A percentile compares a stretch with the other conserved stretches of the same genome.
Evolutionary conservation across 2,888 invertebrate species (phyloP).

Genomic region (Ophioninae sp.): DNA sequence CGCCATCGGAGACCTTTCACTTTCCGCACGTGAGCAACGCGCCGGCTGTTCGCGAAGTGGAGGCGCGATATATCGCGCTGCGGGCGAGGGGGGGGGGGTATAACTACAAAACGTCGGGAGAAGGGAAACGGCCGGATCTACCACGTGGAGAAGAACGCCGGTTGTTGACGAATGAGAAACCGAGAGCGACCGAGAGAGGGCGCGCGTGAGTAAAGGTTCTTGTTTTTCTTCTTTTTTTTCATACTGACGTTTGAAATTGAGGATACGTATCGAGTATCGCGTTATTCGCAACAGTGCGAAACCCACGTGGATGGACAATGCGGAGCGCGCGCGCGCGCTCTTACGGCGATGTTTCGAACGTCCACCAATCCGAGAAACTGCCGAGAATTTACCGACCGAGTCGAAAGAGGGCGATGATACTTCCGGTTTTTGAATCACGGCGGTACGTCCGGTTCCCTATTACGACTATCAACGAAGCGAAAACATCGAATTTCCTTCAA

Average conservation of each 20-base stretch:
- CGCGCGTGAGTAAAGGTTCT: neutral
- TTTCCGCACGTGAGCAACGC: constrained; percentile 42
- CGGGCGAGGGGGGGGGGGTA: neutral
- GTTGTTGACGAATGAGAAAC: constrained; percentile 47
- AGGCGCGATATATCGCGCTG: neutral
- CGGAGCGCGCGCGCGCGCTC: neutral
- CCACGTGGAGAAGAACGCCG: constrained; percentile 58
- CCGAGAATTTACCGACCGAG: neutral
- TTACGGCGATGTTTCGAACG: neutral
- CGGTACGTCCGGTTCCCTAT: neutral
- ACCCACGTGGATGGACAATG: neutral
- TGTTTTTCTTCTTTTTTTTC: neutral
- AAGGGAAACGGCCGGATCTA: constrained; percentile 24
- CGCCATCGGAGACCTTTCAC: constrained; percentile 52
- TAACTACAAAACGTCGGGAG: constrained; percentile 12
- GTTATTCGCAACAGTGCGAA: constrained; percentile 4
- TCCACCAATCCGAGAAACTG: neutral
- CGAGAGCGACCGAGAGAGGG: constrained; percentile 43
- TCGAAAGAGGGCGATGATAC: neutral
- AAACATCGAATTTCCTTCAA: too few relatives aligned
- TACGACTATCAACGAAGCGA: too few relatives aligned
- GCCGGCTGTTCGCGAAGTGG: constrained; percentile 17
- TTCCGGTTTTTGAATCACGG: neutral
- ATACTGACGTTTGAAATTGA: constrained; percentile 14
- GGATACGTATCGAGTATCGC: constrained; percentile 10